Evolutionary conservation across 1,140 invertebrate species (phyloP).

Genomic region (Sarcophaga bullata): DNA sequence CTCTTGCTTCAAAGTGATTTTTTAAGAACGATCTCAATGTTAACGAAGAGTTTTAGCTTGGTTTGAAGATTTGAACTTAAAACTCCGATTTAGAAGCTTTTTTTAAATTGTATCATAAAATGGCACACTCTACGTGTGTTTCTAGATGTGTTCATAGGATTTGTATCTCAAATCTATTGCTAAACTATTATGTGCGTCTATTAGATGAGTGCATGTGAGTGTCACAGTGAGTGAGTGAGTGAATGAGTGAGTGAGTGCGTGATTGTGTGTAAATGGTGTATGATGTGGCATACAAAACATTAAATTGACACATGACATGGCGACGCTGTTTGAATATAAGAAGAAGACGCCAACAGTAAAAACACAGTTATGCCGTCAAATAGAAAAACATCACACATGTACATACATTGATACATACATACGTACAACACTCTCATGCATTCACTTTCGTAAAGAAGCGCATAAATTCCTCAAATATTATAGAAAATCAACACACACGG

Average conservation of each 20-base stretch:
- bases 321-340: slow-evolving; percentile 33
- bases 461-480: slow-evolving; percentile 36
- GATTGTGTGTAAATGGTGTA: background rate
- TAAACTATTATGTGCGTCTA: background rate
- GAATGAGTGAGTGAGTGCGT: slow-evolving; percentile 3
- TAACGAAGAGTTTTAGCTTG: no score
- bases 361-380: background rate
- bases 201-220: no score
- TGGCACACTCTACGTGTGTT: background rate
- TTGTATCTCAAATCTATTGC: no score
- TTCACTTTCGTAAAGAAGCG: background rate
- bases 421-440: no score
- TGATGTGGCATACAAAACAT: slow-evolving; percentile 34
- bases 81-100: no score
- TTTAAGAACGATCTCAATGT: no score
- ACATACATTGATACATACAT: no score
- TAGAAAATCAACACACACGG: background rate
- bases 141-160: background rate
- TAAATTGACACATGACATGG: slow-evolving; percentile 39
- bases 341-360: slow-evolving; percentile 26
- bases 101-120: background rate
- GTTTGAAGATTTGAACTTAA: no score
- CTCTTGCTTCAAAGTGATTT: no score
- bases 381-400: background rate
- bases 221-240: background rate